Evolutionary conservation across 2,888 invertebrate species (phyloP).

Genomic region (Oscheius onirici): DNA sequence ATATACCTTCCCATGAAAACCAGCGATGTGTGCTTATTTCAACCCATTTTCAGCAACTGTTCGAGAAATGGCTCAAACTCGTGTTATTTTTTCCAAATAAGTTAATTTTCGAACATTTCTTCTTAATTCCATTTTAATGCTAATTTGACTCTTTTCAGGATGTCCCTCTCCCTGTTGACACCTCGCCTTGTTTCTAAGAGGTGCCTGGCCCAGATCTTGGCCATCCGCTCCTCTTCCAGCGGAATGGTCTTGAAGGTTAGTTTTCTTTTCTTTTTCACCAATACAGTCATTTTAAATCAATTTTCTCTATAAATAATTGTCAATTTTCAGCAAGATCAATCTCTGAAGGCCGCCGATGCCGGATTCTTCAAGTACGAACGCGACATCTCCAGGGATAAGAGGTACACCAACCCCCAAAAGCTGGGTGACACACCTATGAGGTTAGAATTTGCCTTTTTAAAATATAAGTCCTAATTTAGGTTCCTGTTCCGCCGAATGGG

Average conservation of each 20-base stretch:
- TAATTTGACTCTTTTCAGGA: slow-evolving; percentile 39
- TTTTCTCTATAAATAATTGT: background rate
- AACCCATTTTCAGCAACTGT: no score
- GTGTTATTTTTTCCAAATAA: background rate
- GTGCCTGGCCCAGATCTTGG: slow-evolving; percentile 46
- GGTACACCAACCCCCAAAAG: slow-evolving; percentile 63
- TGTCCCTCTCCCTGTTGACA: slow-evolving; percentile 62
- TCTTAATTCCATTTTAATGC: no score
- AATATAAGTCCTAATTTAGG: slow-evolving; percentile 39
- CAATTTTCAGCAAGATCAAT: slow-evolving; percentile 35
- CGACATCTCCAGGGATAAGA: slow-evolving; percentile 63
- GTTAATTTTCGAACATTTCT: background rate
- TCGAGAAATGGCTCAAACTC: no score
- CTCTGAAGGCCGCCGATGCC: slow-evolving; percentile 43
- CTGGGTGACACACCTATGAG: slow-evolving; percentile 63
- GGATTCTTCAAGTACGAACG: slow-evolving; percentile 66
- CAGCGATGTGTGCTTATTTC: no score
- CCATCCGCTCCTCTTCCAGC: slow-evolving; percentile 46
- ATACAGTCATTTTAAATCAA: background rate
- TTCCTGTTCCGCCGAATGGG: slow-evolving; percentile 60
- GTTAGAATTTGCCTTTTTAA: slow-evolving; percentile 32
- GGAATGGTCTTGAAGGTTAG: slow-evolving; percentile 14
- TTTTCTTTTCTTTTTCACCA: slow-evolving; percentile 4
- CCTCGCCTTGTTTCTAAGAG: slow-evolving; percentile 56
- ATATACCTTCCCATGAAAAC: no score